A percentile compares a stretch with the other conserved stretches of the same genome.
Conservation (phyloP, 2,113 vertebrate genomes). For the Mugil cephalus region DNA sequence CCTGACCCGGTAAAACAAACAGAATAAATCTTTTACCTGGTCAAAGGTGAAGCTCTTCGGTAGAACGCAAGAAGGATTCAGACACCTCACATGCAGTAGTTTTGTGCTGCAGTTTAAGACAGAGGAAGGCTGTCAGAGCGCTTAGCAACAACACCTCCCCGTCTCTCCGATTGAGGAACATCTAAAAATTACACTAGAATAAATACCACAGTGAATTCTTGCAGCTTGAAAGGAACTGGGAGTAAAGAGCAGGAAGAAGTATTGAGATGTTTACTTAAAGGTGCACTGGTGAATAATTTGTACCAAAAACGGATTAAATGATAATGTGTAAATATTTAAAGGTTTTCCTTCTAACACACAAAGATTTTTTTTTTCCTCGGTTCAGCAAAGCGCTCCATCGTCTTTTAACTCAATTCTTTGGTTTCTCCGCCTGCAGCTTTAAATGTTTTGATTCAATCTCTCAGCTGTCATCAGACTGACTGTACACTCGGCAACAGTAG, state of each 20-base stretch:
- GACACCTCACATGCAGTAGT: slow-evolving; percentile 33
- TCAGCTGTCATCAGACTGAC: slow-evolving; percentile 2
- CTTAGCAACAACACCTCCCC: slow-evolving; percentile 42
- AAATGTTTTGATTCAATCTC: slow-evolving; percentile 14
- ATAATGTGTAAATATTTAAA: slow-evolving; percentile 3
- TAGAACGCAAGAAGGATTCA: slow-evolving; percentile 20
- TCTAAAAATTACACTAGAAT: slow-evolving; percentile 28
- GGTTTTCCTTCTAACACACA: slow-evolving; percentile 7
- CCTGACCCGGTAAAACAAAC: slow-evolving; percentile 48
- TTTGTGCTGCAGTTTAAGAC: slow-evolving; percentile 49
- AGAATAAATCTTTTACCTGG: slow-evolving; percentile 41
- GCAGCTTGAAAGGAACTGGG: not conserved
- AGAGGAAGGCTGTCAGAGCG: slow-evolving; percentile 32
- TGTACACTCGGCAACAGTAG: not conserved
- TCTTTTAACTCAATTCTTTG: slow-evolving; percentile 7
- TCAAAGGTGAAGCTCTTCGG: slow-evolving; percentile 38
- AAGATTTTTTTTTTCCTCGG: not conserved
- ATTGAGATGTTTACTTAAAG: slow-evolving; percentile 29
- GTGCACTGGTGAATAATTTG: slow-evolving; percentile 15
- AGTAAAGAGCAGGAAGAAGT: not conserved
- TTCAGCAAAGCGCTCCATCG: not conserved
- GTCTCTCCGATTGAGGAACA: slow-evolving; percentile 9
- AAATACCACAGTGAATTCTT: slow-evolving; percentile 12
- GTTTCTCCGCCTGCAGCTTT: not conserved
- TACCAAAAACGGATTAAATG: slow-evolving; percentile 15